Conservation (phyloP, 2,888 invertebrate genomes). For the Platycnemis pennipes region DNA sequence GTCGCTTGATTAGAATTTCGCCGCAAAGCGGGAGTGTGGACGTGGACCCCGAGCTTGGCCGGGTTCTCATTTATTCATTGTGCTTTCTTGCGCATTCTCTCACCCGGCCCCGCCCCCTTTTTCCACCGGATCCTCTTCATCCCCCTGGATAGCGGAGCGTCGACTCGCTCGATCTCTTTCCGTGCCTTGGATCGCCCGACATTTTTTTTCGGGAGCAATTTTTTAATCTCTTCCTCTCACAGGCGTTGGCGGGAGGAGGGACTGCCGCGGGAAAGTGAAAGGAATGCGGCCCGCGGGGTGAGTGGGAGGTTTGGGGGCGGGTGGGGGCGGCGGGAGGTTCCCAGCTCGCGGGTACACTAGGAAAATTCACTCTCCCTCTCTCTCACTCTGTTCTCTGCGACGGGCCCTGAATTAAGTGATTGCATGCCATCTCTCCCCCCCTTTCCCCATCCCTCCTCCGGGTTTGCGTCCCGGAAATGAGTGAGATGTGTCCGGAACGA, state of each 20-base stretch:
- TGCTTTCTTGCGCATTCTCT: neutral
- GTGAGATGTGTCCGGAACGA: neutral
- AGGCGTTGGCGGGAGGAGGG: neutral
- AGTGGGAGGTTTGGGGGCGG: neutral
- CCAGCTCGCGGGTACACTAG: neutral
- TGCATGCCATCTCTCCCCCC: neutral
- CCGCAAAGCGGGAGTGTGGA: neutral
- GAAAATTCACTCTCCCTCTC: neutral
- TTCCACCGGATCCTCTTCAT: neutral
- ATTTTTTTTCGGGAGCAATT: neutral
- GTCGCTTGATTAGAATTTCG: conserved; percentile 41
- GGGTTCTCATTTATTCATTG: conserved; percentile 12
- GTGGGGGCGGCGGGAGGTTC: neutral
- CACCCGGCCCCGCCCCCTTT: neutral
- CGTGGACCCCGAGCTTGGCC: neutral
- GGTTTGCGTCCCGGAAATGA: neutral
- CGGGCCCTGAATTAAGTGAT: neutral
- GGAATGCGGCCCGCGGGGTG: neutral
- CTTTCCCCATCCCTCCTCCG: neutral
- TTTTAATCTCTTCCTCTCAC: neutral
- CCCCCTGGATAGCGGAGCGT: neutral
- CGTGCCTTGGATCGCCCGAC: neutral
- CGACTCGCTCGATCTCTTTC: neutral
- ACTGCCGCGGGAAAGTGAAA: neutral
- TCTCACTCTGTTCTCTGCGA: too few relatives aligned